These are phyloP conservation scores for Ptyas mucosa DNA, from an alignment of 2,113 vertebrate species.

Conservation along the genomic window DNA sequence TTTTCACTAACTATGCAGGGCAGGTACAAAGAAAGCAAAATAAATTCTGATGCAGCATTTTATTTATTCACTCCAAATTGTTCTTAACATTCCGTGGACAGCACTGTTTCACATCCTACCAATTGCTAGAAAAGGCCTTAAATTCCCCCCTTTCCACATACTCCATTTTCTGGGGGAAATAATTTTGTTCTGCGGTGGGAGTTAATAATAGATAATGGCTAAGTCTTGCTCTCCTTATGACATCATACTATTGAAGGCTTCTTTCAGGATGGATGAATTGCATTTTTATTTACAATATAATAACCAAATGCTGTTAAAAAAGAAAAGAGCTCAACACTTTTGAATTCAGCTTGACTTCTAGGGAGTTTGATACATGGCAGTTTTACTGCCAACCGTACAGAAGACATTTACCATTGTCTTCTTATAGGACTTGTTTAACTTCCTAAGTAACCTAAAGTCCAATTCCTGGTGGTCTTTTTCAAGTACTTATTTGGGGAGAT, in stretches of 20 bases:
- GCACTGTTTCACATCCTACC: not conserved
- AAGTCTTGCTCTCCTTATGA: not conserved
- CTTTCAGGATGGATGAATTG: not conserved
- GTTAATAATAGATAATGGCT: not conserved
- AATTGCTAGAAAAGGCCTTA: not conserved
- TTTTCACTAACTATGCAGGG: not conserved
- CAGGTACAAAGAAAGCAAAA: not conserved
- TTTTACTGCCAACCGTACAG: not conserved
- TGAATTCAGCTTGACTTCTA: not conserved
- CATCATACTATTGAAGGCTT: not conserved
- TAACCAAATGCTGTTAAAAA: not conserved
- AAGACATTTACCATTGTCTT: not conserved
- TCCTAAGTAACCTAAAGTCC: not conserved
- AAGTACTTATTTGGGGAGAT: not conserved
- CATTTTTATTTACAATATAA: not conserved
- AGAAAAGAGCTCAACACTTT: not conserved
- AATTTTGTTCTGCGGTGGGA: not conserved
- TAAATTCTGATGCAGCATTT: not conserved
- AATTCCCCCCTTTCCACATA: not conserved
- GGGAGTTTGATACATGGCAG: not conserved
- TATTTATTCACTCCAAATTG: not conserved
- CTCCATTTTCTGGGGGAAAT: not conserved
- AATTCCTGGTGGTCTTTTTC: not conserved
- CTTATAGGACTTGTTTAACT: not conserved
- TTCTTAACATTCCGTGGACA: not conserved